Conservation (phyloP, 2,797 vertebrate species). For the Cryptoblepharus egeriae region DNA sequence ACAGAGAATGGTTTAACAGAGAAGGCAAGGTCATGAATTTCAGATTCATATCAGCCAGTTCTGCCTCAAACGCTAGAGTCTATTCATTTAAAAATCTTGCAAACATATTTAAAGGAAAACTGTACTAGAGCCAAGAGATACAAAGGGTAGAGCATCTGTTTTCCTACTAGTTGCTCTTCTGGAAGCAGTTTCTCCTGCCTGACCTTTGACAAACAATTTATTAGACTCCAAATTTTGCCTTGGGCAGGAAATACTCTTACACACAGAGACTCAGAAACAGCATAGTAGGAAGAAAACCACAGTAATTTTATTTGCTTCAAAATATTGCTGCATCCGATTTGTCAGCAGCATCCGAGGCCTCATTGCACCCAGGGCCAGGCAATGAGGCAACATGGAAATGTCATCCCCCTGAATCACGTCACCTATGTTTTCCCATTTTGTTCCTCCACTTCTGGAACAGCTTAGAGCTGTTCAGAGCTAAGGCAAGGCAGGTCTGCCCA, state of each 20-base stretch:
- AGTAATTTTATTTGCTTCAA: neutral
- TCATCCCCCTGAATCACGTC: too few species aligned
- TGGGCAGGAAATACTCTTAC: neutral
- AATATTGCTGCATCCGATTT: too few species aligned
- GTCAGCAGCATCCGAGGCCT: too few species aligned
- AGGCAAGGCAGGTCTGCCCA: too few species aligned
- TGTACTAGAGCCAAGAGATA: neutral
- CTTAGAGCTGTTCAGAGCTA: too few species aligned
- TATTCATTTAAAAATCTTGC: neutral
- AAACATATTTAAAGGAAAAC: neutral
- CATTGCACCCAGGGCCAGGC: too few species aligned
- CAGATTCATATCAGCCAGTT: neutral
- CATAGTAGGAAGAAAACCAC: neutral
- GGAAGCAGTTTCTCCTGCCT: neutral
- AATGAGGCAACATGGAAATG: too few species aligned
- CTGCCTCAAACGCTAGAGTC: conserved; percentile 10
- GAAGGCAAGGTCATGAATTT: neutral
- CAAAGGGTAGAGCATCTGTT: neutral
- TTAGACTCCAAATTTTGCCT: neutral
- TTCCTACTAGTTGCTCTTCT: neutral
- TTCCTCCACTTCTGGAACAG: too few species aligned
- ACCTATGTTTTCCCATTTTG: too few species aligned
- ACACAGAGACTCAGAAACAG: neutral
- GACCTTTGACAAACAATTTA: accelerated
- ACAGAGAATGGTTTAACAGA: neutral